A percentile compares a stretch with the other conserved stretches of the same genome.
Evolutionary conservation across 2,888 invertebrate genomes (phyloP).

Genomic region (Bhutanitis thaidina): DNA sequence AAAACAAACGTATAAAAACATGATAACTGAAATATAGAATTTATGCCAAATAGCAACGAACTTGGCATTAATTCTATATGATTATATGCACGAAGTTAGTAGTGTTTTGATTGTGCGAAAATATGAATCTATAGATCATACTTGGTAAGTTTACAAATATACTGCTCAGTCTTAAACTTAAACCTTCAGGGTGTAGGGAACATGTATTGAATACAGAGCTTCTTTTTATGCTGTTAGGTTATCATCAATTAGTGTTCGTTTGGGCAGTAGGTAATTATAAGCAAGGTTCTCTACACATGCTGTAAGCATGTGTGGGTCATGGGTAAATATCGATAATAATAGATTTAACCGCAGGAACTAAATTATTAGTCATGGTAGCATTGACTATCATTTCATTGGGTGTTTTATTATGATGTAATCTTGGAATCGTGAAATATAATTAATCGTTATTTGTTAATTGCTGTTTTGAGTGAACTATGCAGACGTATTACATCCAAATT

Average conservation of each 20-base stretch:
- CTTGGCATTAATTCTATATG: no score
- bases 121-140: no score
- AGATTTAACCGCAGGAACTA: constrained; percentile 47
- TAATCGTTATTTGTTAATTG: constrained; percentile 9
- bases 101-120: no score
- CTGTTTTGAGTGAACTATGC: neutral
- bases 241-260: constrained; percentile 10
- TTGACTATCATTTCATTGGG: constrained; percentile 27
- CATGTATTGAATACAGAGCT: neutral
- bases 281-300: constrained; percentile 22
- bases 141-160: no score
- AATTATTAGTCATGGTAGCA: constrained; percentile 45
- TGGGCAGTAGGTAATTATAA: neutral
- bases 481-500: constrained; percentile 7
- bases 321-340: constrained; percentile 41
- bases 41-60: no score
- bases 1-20: no score
- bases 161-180: no score
- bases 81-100: no score
- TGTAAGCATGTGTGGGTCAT: constrained; percentile 46
- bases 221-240: neutral
- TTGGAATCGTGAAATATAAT: constrained; percentile 40
- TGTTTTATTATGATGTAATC: constrained; percentile 35
- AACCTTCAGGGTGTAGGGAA: no score
- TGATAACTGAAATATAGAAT: no score